Base-by-base conservation (phyloP, 1,140 invertebrate species). In the Aplysia californica region DNA sequence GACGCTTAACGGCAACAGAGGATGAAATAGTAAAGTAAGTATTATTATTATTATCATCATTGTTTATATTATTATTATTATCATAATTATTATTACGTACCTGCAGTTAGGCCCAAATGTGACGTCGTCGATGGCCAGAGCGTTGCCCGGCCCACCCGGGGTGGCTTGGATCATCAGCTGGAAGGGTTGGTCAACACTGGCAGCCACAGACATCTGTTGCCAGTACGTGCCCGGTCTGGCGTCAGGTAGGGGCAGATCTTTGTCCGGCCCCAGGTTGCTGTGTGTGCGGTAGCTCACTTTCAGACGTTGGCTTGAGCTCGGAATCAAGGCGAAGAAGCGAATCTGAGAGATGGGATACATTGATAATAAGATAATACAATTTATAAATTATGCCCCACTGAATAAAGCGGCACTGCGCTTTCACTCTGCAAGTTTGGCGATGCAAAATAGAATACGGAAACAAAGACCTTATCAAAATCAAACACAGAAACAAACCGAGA, bases 121-220 rank as follows among this genome's bases (percentile, higher is more conserved):
- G 5, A 90, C 78, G 67, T 91, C 89, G 79, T 90, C 89, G 67
- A 91, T 85, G n/a, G 88, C 88, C 56, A 89, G 79, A 67, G 85
- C 86, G n/a, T 73, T 72, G 68, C 75, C 80, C 35, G 70, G 75
- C 55, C 81, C 79, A n/a, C 86, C 85, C 41, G 83, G 82, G 23
- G 67, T 75, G 21, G 78, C 86, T 71, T 87, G 83, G 38, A 87
- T 79, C 20, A 87, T 82, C 3, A 87, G 56, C 58, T 86, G 82
- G 79, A 85, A 87, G n/a, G 70, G 78, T n/a, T 75, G 50, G n/a
- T 69, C 67, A 10, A 79, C 70, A 20, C 67, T 79, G 10, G 79
- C 36, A 15, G 38, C 69, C 0, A 83, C 70, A 26, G 65, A 64
- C 20, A 80, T 76, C 6, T 78, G 58, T 38, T 82, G 79, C 86